Percentiles rank a stretch among this genome's conserved stretches.
These are phyloP conservation scores for Catonia carolina DNA, from an alignment of 2,888 invertebrate species.

Conservation along the genomic window DNA sequence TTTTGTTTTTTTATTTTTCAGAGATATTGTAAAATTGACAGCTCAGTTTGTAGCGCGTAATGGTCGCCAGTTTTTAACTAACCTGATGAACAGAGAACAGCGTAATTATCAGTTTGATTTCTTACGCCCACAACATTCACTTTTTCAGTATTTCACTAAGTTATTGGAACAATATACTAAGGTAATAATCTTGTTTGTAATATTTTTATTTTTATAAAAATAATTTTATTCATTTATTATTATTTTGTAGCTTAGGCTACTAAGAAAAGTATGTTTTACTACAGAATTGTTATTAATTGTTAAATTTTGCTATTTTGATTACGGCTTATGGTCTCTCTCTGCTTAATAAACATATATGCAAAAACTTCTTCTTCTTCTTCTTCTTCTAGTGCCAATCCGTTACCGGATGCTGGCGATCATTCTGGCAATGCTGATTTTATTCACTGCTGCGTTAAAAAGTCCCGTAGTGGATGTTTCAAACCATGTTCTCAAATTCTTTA, in stretches of 20 bases:
- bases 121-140: constrained; percentile 93
- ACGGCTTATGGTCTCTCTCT: too few species aligned
- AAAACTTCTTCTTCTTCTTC: too few species aligned
- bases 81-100: constrained; percentile 97
- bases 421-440: too few species aligned
- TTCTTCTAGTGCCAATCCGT: too few species aligned
- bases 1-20: constrained; percentile 42
- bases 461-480: too few species aligned
- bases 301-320: too few species aligned
- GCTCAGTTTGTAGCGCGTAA: constrained; percentile 99
- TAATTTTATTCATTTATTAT: neutral
- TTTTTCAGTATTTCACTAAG: constrained; percentile 97
- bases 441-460: too few species aligned
- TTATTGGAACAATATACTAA: constrained; percentile 98
- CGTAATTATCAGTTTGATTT: constrained; percentile 99
- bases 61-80: constrained; percentile 94
- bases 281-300: too few species aligned
- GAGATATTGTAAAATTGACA: constrained; percentile 94
- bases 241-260: neutral
- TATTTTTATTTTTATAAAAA: constrained; percentile 4
- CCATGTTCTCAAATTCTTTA: too few species aligned
- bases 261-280: too few species aligned
- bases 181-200: constrained; percentile 45
- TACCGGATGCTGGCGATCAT: too few species aligned
- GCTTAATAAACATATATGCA: too few species aligned